phyloP scores from a whole-genome alignment of 2,888 invertebrate genomes.

The Habrosyne pyritoides region DNA sequence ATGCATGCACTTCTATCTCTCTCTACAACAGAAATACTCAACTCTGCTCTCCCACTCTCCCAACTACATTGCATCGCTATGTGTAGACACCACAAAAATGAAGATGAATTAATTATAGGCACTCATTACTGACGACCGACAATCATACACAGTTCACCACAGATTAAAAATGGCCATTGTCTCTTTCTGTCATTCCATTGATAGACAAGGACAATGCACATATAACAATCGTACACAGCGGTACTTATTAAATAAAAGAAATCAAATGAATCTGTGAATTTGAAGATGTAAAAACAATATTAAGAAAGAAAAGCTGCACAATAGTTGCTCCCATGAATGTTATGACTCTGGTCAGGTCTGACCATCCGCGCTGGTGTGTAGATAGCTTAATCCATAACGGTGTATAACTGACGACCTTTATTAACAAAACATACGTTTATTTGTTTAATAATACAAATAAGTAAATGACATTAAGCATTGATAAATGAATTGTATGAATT shows the following conservation, averaged over 20 bases:
- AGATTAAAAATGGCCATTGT: neutral
- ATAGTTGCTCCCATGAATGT: neutral
- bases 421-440: neutral
- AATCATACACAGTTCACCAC: slow-evolving; percentile 5
- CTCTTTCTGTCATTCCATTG: slow-evolving; percentile 3
- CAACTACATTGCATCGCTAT: neutral
- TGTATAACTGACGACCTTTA: neutral
- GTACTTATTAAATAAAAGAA: neutral
- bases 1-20: neutral
- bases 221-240: neutral
- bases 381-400: neutral
- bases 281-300: neutral
- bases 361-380: neutral
- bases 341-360: neutral
- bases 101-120: slow-evolving; percentile 6
- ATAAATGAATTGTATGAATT: slow-evolving; percentile 1
- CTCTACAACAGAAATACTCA: too few species aligned
- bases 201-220: slow-evolving; percentile 4
- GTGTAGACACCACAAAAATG: slow-evolving; percentile 2
- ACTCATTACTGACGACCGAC: neutral
- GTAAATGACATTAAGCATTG: neutral
- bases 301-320: neutral
- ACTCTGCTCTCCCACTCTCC: neutral
- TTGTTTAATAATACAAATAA: neutral
- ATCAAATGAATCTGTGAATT: neutral